Percentiles rank a stretch among this genome's conserved stretches.
Conservation (phyloP, 2,113 vertebrate genomes). For the Zosterops pallidus region DNA sequence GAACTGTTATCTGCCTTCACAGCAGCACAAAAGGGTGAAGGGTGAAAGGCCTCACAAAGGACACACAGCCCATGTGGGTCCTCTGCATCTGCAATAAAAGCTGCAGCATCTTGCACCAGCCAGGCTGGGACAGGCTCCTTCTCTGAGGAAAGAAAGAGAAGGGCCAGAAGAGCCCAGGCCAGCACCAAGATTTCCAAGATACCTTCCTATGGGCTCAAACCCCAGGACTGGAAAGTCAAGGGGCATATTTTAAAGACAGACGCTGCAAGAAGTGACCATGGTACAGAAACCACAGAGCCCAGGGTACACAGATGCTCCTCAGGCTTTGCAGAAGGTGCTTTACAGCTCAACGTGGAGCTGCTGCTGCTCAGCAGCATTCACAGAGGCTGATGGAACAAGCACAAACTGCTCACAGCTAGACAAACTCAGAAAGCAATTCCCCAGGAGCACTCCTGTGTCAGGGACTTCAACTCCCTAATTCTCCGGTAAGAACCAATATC, state of each 20-base stretch:
- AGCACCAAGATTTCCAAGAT: background rate
- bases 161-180: background rate
- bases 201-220: background rate
- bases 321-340: background rate
- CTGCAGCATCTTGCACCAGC: background rate
- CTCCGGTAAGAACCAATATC: background rate
- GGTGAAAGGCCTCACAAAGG: background rate
- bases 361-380: background rate
- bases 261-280: background rate
- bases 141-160: background rate
- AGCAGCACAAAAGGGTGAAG: background rate
- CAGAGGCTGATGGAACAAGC: background rate
- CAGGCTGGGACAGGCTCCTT: background rate
- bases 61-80: accelerated
- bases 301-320: background rate
- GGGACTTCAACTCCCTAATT: background rate
- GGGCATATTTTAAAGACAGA: background rate
- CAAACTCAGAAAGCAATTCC: background rate
- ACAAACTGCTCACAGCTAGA: background rate
- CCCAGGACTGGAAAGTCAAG: too few species aligned
- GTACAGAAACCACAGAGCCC: background rate
- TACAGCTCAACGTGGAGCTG: background rate
- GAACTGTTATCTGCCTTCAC: background rate
- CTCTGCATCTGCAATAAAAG: background rate
- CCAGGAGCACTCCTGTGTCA: background rate